phyloP scores from a whole-genome alignment of 2,113 vertebrate species.

The Pavo muticus region DNA sequence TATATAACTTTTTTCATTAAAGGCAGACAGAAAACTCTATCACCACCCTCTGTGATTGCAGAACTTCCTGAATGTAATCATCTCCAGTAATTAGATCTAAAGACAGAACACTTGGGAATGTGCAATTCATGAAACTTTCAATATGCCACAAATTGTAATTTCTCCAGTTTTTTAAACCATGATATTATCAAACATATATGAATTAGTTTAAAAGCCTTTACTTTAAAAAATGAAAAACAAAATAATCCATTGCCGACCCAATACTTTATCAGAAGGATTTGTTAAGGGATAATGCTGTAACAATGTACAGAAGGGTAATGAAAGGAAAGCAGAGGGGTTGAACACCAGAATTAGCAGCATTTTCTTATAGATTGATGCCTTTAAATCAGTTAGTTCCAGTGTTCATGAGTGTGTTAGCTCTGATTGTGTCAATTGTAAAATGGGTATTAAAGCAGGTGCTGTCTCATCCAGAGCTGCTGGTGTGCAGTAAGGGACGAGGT shows the following conservation, averaged over 20 bases:
- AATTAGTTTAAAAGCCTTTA: not conserved
- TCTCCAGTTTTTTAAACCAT: not conserved
- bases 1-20: not conserved
- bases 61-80: constrained; percentile 34
- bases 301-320: not conserved
- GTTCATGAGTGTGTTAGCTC: not conserved
- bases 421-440: rapidly evolving
- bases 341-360: not conserved
- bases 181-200: not conserved
- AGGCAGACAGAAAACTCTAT: not conserved
- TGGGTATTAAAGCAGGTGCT: rapidly evolving
- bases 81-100: constrained; percentile 41
- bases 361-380: not conserved
- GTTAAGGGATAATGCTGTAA: not conserved
- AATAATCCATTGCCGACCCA: not conserved
- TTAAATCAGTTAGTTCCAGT: not conserved
- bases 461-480: not conserved
- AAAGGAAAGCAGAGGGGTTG: not conserved
- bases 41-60: not conserved
- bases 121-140: constrained; percentile 35
- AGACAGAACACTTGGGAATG: constrained; percentile 11
- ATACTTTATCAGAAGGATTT: not conserved
- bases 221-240: not conserved
- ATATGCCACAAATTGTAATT: constrained; percentile 15
- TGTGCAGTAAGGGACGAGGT: not conserved